Percentiles rank a stretch among this genome's conserved stretches.
These are phyloP conservation scores for Ceriagrion tenellum DNA, from an alignment of 2,888 invertebrate species.

Conservation along the genomic window DNA sequence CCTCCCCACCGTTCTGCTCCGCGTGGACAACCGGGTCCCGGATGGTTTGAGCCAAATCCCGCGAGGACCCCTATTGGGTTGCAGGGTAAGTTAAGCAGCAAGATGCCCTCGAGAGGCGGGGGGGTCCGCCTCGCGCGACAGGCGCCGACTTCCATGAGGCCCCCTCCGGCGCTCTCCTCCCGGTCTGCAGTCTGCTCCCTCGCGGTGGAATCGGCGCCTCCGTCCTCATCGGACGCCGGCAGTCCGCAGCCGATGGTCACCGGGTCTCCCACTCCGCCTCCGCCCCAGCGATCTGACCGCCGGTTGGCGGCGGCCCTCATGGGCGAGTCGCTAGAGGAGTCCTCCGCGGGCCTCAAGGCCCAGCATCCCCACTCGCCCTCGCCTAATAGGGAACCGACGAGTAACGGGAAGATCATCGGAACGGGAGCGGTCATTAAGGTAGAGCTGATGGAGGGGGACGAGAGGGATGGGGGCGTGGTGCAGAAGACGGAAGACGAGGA, in stretches of 20 bases:
- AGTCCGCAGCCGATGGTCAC: not conserved
- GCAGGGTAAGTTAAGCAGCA: not conserved
- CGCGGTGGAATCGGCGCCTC: not conserved
- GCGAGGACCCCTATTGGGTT: not conserved
- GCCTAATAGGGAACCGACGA: not conserved
- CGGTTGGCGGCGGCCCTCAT: not conserved
- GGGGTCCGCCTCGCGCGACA: slow-evolving; percentile 40
- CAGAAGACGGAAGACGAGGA: not conserved
- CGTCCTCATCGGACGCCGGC: not conserved
- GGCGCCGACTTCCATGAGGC: not conserved
- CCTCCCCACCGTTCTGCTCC: not conserved
- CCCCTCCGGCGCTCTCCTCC: not conserved
- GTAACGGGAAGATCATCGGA: not conserved
- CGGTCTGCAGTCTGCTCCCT: not conserved
- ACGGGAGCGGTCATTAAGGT: slow-evolving; percentile 34
- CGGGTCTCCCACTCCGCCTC: not conserved
- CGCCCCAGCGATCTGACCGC: not conserved
- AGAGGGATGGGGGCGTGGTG: not conserved
- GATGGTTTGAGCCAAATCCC: slow-evolving; percentile 26
- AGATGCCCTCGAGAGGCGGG: slow-evolving; percentile 55
- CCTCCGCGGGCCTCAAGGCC: not conserved
- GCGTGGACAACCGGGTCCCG: not conserved
- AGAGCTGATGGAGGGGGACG: not conserved
- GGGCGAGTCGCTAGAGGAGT: slow-evolving; percentile 17
- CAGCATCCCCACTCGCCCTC: not conserved